Base-by-base conservation (phyloP, 2,113 vertebrate species). In the Labrus mixtus region DNA sequence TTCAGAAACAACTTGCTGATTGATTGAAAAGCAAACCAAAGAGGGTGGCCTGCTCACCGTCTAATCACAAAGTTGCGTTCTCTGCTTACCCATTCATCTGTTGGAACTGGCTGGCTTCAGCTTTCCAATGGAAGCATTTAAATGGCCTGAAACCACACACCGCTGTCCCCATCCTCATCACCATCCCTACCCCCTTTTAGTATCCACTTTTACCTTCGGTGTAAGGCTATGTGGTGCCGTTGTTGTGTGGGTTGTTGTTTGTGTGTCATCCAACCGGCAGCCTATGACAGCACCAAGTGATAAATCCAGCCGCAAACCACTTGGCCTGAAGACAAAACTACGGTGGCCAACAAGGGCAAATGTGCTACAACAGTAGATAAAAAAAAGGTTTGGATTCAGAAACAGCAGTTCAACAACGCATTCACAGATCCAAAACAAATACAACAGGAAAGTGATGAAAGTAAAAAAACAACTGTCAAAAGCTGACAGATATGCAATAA, bases 21-120 rank as follows among this genome's bases (percentile, higher is more conserved):
- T 76, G 84, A 87, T 64, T 84, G 87, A 76, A 83, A 87, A 46
- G 78, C 39, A 71, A 88, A 86, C 63, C 71, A 8, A 23, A 60
- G 48, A 77, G 63, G 76, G 82, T 60, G 76, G 58, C 68, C 68
- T n/a, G 1, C 73, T 64, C 83, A n/a, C 17, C 16, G 68, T 61
- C 20, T 20, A 6, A 46, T 68, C 73, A 87, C 81, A 90, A 59
- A 51, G 85, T 74, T 20, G 81, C 79, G 19, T 83, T 86, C 80
- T 58, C 51, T 6, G 10, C 70, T 20, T 17, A 29, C 50, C 50
- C 57, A 78, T 81, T 88, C 81, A 76, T 70, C 33, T 63, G 33
- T 15, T 37, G 25, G 12, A 56, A 53, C 65, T 0, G 29, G 39
- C 70, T 19, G 51, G 12, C 23, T 56, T 4, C 17, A 19, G 54